Evolutionary conservation across 2,797 vertebrate genomes (phyloP), one percentile per base, ranked within the genome.

Genomic region (Clarias pachynema): DNA sequence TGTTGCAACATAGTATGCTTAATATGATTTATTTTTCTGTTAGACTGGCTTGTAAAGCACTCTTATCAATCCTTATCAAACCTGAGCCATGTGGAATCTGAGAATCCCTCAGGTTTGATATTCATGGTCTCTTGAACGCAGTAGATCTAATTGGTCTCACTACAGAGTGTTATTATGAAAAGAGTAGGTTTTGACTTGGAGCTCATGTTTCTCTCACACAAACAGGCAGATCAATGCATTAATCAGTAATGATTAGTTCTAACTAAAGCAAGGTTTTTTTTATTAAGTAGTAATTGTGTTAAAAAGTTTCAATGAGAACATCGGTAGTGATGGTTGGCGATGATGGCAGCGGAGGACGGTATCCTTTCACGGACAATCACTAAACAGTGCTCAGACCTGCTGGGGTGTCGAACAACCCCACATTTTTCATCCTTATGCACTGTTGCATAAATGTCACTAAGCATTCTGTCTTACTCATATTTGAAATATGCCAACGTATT

Each of bases 341-440:
- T 20, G 66, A 79, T 78, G 83, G 83, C 79, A 83, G 89, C 82
- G 49, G 56, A 56, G 82, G 79, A 84, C 14, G 79, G 70, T 74
- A 82, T 72, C 82, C 85, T 90, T 88, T 89, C 88, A 88, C 82
- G 87, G 75, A 83, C 86, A 89, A 90, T 88, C 82, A 79, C 85
- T 91, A 89, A 91, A 91, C 85, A 90, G 85, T 88, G 85, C 80
- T 89, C 86, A 89, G 87, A 88, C 79, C 79, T 86, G 86, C 83
- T 84, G 84, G 62, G 63, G 83, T 85, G 88, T 84, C 80, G 81
- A 87, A 89, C 85, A 85, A 83, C 57, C 84, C 56, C 53, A 85
- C 86, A 91, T 91, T 90, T 72, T 89, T 90, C 90, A 89, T 87
- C 82, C 84, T 80, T 81, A 89, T 84, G 84, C 78, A 72, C 87